Percentiles rank a stretch among this genome's conserved stretches.
Evolutionary conservation across 2,797 vertebrate genomes (phyloP).

Genomic region (Ctenosaura bakeri): DNA sequence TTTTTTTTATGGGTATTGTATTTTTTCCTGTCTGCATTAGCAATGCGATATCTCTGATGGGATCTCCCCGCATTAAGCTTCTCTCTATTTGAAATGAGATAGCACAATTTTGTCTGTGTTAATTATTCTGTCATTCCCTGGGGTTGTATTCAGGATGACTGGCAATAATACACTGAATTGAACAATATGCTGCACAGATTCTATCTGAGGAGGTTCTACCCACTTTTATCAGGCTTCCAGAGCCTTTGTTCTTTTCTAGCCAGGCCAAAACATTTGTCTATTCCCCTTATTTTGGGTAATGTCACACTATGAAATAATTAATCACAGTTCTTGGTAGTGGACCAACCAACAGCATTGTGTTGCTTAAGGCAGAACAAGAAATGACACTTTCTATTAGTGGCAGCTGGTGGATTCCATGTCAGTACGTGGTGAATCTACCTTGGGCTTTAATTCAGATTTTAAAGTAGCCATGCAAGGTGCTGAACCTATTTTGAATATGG

Average conservation of each 20-base stretch:
- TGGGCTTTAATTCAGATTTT: too few species aligned
- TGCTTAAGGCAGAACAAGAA: not conserved
- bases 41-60: constrained; percentile 32
- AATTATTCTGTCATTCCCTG: constrained; percentile 45
- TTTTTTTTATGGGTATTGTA: not conserved
- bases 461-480: too few species aligned
- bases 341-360: not conserved
- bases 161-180: not conserved
- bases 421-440: too few species aligned
- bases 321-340: not conserved
- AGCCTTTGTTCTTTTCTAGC: constrained; percentile 14
- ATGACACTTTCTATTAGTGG: not conserved
- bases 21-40: constrained; percentile 37
- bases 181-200: constrained; percentile 24
- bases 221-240: constrained; percentile 14
- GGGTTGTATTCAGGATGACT: constrained; percentile 41
- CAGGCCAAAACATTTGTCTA: not conserved
- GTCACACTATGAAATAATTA: not conserved
- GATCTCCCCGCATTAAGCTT: constrained; percentile 47
- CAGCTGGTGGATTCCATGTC: too few species aligned
- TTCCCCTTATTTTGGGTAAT: not conserved
- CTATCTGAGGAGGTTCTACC: constrained; percentile 4
- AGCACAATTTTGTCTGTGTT: constrained; percentile 49
- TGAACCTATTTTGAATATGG: too few species aligned
- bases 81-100: constrained; percentile 56